Base-by-base conservation (phyloP, 2,797 vertebrate genomes). In the Lophius americanus region DNA sequence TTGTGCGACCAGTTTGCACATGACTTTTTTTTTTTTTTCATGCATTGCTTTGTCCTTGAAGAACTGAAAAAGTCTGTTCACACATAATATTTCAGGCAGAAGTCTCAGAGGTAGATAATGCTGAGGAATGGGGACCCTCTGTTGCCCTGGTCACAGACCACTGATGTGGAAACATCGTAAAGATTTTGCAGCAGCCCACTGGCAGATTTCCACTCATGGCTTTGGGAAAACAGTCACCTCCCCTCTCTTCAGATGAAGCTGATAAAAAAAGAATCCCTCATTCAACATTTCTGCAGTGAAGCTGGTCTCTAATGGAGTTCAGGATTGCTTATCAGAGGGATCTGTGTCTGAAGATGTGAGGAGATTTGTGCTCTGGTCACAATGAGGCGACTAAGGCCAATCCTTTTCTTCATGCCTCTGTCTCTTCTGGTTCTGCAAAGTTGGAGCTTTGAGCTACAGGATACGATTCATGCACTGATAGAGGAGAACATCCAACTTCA, bases 401-500 rank as follows among this genome's bases (percentile, higher is more conserved):
- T 54, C 60, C 53, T 85, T 38, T 33, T 88, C 53, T 60, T 87
- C 23, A 9, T 88, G 68, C 69, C 59, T 3, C 61, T 89, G 43
- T 46, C 46, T 32, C 76, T 92, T 53, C 75, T 93, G 73, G 42
- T 75, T 8, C 69, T 88, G 38, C 85, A 78, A 9, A 76, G 75
- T 51, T 10, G 1, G 37, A 78, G 82, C 62, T 96, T 95, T 65
- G 94, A 95, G 46, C 90, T 95, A 1, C 94, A 95, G 84, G 94
- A 96, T 49, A 94, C 94, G 0, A 95, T 95, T 75, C 92, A 94
- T 11, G 74, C 88, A 1, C 86, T 95, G 65, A 94, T 95, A 12
- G 92, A 94, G 51, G 94, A 96, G 83, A 96, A 95, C 70, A 90
- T 92, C 62, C 92, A 91, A 57, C 92, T 95, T 5, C 95, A 95